Evolutionary conservation across 2,797 vertebrate genomes (phyloP), one percentile per base, ranked within the genome.

Genomic region (Mycteria americana): DNA sequence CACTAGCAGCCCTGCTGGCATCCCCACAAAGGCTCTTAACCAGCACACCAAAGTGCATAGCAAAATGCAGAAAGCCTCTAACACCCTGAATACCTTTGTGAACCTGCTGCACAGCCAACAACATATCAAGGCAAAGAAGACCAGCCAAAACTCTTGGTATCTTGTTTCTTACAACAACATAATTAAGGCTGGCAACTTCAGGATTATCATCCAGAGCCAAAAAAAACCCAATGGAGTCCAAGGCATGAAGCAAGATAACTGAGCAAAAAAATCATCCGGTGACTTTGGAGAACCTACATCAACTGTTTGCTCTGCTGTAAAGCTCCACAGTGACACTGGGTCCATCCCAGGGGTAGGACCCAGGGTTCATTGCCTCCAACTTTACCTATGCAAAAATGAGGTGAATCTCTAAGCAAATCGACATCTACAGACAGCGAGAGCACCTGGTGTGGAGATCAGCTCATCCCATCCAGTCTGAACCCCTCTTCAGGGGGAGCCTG

Each of bases 301-400:
- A n/a, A 13, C 28, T 48, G 14, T 19, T 9, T 76, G 22, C 31
- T 81, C 56, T 45, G 45, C 43, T 46, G 59, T 5, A 60, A 43
- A 87, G 65, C 57, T 56, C 67, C 0, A 0, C 0, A 3, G 27
- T 43, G 53, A 18, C 41, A 9, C 59, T 27, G n/a, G 28, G 28
- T 65, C 86, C 30, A 10, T 18, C 28, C 22, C 39, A 69, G 41
- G 50, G 41, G 57, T 43, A n/a, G 37, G 18, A 77, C 37, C 37
- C 37, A 39, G 37, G 37, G 37, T 51, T 18, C 46, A 31, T 21
- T 51, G 60, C 76, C 79, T 67, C 68, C 50, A 62, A 24, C 33
- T 86, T 91, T 46, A 73, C 64, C 64, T 84, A 65, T 51, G 54
- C 85, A 93, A 91, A 80, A 84, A 67, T 13, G 45, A 80, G 82